Evolutionary conservation across 2,888 invertebrate genomes (phyloP), one percentile per base, ranked within the genome.

Genomic region (Amiota communis): DNA sequence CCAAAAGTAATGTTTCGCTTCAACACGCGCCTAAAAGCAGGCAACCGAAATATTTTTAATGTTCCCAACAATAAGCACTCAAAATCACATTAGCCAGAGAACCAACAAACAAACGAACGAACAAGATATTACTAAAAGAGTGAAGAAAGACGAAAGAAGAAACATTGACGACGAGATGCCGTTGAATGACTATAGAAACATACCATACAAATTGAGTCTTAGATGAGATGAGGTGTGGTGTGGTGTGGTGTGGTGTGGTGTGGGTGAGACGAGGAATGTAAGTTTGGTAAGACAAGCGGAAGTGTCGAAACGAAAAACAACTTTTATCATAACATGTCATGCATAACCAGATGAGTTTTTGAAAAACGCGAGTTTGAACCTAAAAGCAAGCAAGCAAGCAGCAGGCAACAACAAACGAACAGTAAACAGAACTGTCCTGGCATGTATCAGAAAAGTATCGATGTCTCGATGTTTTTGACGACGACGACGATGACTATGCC

Each of bases 21-120:
- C 68, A 63, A 53, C 63, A 36, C 36, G 36, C 36, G 48, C 57
- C 46, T 59, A 59, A 49, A n/a, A 49, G 49, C 56, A 36, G 46
- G 20, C 61, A 51, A 11, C 13, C 46, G 61, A 75, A 78, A 73
- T 69, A 71, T 72, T 77, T 79, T 77, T 76, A 75, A 77, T 77
- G 36, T 74, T 78, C 78, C 75, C 79, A 82, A 83, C 82, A 83
- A 84, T 83, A 81, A 79, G 81, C 83, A 84, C 84, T 84, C 81
- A 84, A 84, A 84, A 83, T 84, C 84, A 76, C 82, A 84, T 84
- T 84, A 84, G 76, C 51, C 56, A 10, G 6, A 36, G 6, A 36
- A 36, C 67, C 6, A 12, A 17, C 47, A 0, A n/a, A 12, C 23
- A 46, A 4, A 17, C 36, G 36, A 36, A 11, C 63, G 23, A 17